Evolutionary conservation across 2,888 invertebrate species (phyloP), one percentile per base, ranked within the genome.

Genomic region (Synergus itoensis): DNA sequence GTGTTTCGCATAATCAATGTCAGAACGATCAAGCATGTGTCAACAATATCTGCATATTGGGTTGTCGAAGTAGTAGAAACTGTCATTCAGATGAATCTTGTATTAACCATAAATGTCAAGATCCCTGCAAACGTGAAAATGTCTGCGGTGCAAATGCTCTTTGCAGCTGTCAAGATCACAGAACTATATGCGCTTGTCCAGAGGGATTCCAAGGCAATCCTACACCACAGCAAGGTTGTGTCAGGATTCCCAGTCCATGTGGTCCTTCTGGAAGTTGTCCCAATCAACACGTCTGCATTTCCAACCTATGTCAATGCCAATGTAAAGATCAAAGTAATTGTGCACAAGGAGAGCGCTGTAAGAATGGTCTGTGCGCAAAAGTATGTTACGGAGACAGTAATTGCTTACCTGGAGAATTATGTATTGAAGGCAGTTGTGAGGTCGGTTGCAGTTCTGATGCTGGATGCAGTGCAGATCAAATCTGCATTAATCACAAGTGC

Each of bases 371-470:
- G 83, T 98, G 98, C 88, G 94, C 95, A 28, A 98, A 97, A 93
- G 95, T 98, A 53, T 98, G 98, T 90, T 97, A 97, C 89, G 95
- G 96, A 12, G 97, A 97, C 90, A 97, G 96, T 88, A 98, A 98
- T 89, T 98, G 98, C 88, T 93, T 98, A 86, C 96, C 97, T 2
- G 98, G 98, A 75, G 98, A 98, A 93, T 95, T 98, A 80, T 98
- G 98, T 87, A 95, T 95, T 84, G 95, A 95, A 82, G 97, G 98
- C 77, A 94, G 95, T 63, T 98, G 98, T 88, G 95, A 96, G 88
- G 94, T 96, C 3, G 98, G 98, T 8, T 98, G 98, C 89, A 95
- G 95, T 81, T 94, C 95, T 0, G 97, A 97, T 90, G 94, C 95
- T 1, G 98, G 98, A 88, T 98, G 98, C 89, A 94, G 95, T 67